Percentiles rank a stretch among this genome's conserved stretches.
Evolutionary conservation across 2,113 vertebrate species (phyloP).

Genomic region (Sceloporus tristichus): DNA sequence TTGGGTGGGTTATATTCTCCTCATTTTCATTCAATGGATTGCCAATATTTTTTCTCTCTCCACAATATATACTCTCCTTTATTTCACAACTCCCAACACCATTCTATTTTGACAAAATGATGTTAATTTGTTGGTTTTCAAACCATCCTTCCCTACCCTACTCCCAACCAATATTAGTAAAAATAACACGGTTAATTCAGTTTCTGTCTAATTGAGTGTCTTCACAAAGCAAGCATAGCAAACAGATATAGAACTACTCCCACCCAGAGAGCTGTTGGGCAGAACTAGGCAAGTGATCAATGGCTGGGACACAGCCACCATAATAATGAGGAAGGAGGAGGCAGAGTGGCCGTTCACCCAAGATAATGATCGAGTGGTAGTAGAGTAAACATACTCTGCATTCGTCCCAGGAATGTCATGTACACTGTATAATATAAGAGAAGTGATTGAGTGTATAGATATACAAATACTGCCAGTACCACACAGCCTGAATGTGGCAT

Average conservation of each 20-base stretch:
- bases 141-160: constrained; percentile 22
- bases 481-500: constrained; percentile 56
- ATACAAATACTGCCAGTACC: constrained; percentile 64
- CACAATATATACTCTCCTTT: constrained; percentile 14
- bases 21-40: constrained; percentile 42
- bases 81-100: constrained; percentile 8
- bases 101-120: constrained; percentile 14
- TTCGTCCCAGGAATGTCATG: constrained; percentile 56
- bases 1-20: not conserved
- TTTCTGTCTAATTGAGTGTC: constrained; percentile 48
- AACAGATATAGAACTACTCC: constrained; percentile 59
- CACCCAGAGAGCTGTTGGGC: constrained; percentile 42
- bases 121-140: not conserved
- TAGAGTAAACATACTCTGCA: constrained; percentile 63
- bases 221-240: constrained; percentile 55
- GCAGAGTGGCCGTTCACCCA: constrained; percentile 53
- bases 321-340: constrained; percentile 63
- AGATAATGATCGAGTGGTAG: constrained; percentile 62
- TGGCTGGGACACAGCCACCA: constrained; percentile 48
- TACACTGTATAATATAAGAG: constrained; percentile 61
- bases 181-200: constrained; percentile 35
- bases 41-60: not conserved
- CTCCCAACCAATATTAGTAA: constrained; percentile 22
- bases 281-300: constrained; percentile 66
- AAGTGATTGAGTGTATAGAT: constrained; percentile 60